Percentiles rank a stretch among this genome's conserved stretches.
Conservation (phyloP, 2,797 vertebrate genomes). For the Catharus ustulatus region DNA sequence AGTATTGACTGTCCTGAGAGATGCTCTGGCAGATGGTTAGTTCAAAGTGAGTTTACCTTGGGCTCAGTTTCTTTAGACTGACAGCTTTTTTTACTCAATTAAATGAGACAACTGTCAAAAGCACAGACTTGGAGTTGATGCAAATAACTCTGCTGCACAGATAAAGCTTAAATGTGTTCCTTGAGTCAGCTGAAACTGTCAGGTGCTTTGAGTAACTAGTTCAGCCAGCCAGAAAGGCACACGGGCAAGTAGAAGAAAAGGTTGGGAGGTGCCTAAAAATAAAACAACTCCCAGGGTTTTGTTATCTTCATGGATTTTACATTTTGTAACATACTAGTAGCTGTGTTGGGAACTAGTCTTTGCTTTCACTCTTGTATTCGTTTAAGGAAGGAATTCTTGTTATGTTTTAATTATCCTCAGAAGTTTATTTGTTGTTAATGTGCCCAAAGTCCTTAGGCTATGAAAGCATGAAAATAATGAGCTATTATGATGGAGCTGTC, state of each 20-base stretch:
- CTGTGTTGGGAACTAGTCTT: not conserved
- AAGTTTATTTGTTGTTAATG: conserved; percentile 53
- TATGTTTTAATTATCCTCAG: conserved; percentile 51
- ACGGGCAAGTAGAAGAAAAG: conserved; percentile 48
- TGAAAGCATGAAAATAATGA: conserved; percentile 67
- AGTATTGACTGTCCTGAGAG: conserved; percentile 75
- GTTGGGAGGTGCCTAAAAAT: conserved; percentile 69
- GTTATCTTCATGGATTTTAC: conserved; percentile 42
- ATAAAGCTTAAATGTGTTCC: conserved; percentile 72
- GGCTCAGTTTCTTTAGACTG: conserved; percentile 77
- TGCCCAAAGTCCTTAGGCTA: conserved; percentile 52
- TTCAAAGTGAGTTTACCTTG: conserved; percentile 80
- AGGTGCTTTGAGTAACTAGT: conserved; percentile 70
- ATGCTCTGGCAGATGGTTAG: conserved; percentile 80
- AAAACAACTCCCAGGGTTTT: conserved; percentile 54
- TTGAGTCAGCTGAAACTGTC: conserved; percentile 66
- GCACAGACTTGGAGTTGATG: conserved; percentile 72
- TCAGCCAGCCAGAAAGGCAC: conserved; percentile 63
- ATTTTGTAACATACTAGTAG: not conserved
- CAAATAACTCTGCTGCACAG: conserved; percentile 65
- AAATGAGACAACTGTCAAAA: conserved; percentile 78
- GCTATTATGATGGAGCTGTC: conserved; percentile 43
- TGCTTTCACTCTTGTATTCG: not conserved
- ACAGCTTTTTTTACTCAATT: conserved; percentile 82
- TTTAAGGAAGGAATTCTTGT: conserved; percentile 13